Evolutionary conservation across 2,888 invertebrate species (phyloP).

Genomic region (Syritta pipiens): DNA sequence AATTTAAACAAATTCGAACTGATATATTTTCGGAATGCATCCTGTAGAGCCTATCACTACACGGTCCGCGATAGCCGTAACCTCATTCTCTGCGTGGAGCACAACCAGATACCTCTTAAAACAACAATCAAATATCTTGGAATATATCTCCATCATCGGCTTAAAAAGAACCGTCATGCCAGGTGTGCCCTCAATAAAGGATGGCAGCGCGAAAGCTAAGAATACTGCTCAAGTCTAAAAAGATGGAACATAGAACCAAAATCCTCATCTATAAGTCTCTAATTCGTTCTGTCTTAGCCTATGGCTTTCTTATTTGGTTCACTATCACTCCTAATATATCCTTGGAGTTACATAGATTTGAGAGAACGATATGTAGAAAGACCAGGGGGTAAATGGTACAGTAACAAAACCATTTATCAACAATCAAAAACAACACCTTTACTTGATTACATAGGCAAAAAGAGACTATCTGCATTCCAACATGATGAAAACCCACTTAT

Average conservation of each 20-base stretch:
- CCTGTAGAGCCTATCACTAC: neutral
- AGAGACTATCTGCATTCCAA: neutral
- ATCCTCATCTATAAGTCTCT: slow-evolving; percentile 16
- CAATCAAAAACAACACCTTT: too few species aligned
- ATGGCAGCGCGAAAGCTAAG: neutral
- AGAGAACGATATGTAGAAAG: neutral
- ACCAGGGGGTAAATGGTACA: slow-evolving; percentile 1
- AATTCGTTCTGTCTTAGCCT: neutral
- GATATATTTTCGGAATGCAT: neutral
- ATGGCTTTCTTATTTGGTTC: slow-evolving; percentile 3
- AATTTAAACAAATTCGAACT: neutral
- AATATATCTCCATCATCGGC: neutral
- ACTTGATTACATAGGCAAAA: neutral
- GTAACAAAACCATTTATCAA: slow-evolving; percentile 5
- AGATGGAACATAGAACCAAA: neutral
- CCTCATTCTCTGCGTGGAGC: neutral
- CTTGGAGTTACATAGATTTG: neutral
- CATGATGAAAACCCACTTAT: neutral
- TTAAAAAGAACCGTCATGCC: neutral
- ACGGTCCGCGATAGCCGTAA: neutral
- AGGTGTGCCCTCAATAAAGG: neutral
- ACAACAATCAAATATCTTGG: too few species aligned
- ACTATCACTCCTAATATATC: neutral
- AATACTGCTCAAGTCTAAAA: neutral
- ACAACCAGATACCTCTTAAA: neutral